Conservation (phyloP, 1,140 invertebrate species). For the Drosophila sp. region DNA sequence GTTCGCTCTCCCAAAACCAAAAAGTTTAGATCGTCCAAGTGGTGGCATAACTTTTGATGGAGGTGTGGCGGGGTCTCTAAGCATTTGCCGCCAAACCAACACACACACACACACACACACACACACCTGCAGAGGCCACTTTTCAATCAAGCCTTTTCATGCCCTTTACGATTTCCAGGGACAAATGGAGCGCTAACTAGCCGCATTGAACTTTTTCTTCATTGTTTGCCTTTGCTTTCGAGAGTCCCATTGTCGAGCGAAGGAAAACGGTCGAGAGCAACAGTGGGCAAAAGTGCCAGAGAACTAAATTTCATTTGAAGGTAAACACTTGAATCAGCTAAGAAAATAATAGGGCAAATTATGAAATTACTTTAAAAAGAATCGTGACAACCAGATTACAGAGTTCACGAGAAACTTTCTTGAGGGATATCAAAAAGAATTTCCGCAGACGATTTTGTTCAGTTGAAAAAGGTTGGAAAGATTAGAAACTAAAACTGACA, state of each 20-base stretch:
- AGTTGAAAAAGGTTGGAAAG: too few species aligned
- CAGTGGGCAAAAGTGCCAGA: neutral
- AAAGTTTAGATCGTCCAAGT: constrained; percentile 24
- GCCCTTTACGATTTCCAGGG: constrained; percentile 21
- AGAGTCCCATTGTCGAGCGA: constrained; percentile 14
- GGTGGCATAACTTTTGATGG: constrained; percentile 33
- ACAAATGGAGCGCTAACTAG: constrained; percentile 60
- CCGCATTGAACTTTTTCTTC: constrained; percentile 41
- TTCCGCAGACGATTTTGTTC: neutral
- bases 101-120: constrained; percentile 26
- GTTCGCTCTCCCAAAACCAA: constrained; percentile 25
- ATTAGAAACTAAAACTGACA: too few species aligned
- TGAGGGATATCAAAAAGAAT: neutral
- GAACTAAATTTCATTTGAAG: constrained; percentile 18
- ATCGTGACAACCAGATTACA: constrained; percentile 18
- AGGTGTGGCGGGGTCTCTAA: constrained; percentile 24
- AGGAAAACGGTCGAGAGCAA: neutral
- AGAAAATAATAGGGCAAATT: constrained; percentile 21
- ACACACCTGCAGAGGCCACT: constrained; percentile 26
- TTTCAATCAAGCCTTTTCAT: constrained; percentile 38
- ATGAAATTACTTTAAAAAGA: constrained; percentile 34
- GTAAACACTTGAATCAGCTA: constrained; percentile 16
- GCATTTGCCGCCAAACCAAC: constrained; percentile 16
- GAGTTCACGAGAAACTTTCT: neutral
- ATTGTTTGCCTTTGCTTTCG: constrained; percentile 44